Base-by-base conservation (phyloP, 2,113 vertebrate species). In the Scartelaos histophorus region DNA sequence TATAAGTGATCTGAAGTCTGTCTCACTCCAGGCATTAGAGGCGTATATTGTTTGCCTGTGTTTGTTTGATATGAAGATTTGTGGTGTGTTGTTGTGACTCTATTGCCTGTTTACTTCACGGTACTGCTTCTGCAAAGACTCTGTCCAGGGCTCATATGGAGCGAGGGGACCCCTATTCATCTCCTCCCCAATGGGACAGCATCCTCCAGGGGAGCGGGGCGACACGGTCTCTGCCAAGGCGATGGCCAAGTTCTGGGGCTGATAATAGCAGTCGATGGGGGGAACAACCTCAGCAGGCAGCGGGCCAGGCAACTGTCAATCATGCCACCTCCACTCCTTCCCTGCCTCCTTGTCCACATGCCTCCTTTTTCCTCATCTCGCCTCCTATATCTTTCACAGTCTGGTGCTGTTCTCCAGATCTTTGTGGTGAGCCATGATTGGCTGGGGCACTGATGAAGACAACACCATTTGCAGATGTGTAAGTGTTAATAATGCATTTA, bases 241-340 rank as follows among this genome's bases (percentile, higher is more conserved):
- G 64, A 88, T 81, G 87, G 88, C 90, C 89, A 89, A 87, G 89
- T 91, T 89, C 90, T 82, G 87, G 83, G 81, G 89, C 76, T 88
- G 88, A 92, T 92, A 92, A 92, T 90, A 88, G 90, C 86, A 89
- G 90, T 90, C 89, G 71, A 83, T 83, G 80, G 91, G 89, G 88
- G 91, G 89, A 88, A 91, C 89, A 90, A 90, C 88, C 90, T 92
- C 85, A 83, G 88, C 85, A 76, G 89, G 90, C 90, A 91, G 46
- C 83, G 62, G 71, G 90, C 91, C 91, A 92, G 90, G 89, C 90
- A 91, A 91, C 89, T 91, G 90, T 85, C 91, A 92, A 84, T 92
- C 91, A 92, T 77, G 71, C 81, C 46, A 82, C 76, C 74, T 78
- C 86, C 79, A 67, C 84, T 80, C 80, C 82, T 68, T 76, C 76